Percentiles rank a stretch among this genome's conserved stretches.
Conservation (phyloP, 2,113 vertebrate species). For the Rhabdornis inornatus region DNA sequence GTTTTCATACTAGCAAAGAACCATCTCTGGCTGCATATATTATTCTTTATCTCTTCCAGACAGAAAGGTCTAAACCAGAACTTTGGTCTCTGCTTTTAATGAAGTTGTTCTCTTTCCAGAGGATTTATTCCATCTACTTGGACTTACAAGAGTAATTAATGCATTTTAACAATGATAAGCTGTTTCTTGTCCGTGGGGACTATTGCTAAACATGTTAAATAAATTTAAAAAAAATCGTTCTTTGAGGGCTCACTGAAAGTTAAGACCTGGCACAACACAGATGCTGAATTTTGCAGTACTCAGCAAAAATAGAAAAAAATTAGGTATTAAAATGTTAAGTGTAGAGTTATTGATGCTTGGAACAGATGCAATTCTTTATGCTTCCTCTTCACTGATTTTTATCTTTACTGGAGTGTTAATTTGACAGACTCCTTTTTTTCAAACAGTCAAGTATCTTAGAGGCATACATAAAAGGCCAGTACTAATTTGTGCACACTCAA, state of each 20-base stretch:
- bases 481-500: background rate
- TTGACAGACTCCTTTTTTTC: background rate
- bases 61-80: background rate
- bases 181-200: background rate
- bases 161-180: background rate
- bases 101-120: background rate
- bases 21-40: background rate
- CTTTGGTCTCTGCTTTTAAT: background rate
- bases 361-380: background rate
- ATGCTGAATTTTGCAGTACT: background rate
- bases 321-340: background rate
- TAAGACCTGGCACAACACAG: background rate
- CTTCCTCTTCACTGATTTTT: background rate
- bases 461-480: background rate
- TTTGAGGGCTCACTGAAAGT: background rate
- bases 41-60: background rate
- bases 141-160: background rate
- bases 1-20: background rate
- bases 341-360: background rate
- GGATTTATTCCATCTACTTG: background rate
- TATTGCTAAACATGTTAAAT: fast-evolving
- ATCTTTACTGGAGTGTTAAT: background rate
- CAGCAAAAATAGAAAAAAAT: background rate
- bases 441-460: background rate
- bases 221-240: background rate